Evolutionary conservation across 2,888 invertebrate species (phyloP).

Genomic region (Ormyrus pomaceus): DNA sequence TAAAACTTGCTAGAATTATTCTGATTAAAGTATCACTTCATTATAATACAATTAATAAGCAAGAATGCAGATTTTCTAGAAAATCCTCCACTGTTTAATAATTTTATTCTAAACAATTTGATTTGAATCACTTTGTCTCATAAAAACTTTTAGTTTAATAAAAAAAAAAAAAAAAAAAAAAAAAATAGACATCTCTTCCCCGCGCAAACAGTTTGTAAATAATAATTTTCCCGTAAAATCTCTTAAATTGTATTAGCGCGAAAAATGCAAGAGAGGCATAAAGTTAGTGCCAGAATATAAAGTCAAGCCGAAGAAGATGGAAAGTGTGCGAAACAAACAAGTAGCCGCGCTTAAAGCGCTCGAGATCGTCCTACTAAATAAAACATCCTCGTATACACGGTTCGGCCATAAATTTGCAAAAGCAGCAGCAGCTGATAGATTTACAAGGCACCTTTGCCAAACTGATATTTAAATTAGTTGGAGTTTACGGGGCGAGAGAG

Average conservation of each 20-base stretch:
- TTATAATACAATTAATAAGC: too few relatives aligned
- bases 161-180: slow-evolving; percentile 40
- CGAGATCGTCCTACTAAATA: slow-evolving; percentile 71
- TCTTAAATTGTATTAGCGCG: too few relatives aligned
- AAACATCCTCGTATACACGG: slow-evolving; percentile 68
- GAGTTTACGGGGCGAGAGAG: slow-evolving; percentile 62
- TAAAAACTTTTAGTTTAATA: neutral
- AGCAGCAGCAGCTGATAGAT: slow-evolving; percentile 70
- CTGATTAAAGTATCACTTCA: neutral
- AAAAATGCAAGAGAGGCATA: too few relatives aligned
- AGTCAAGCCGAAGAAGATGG: slow-evolving; percentile 28
- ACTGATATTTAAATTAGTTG: slow-evolving; percentile 76
- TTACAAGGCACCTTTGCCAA: slow-evolving; percentile 73
- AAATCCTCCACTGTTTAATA: too few relatives aligned
- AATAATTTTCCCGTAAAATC: too few relatives aligned
- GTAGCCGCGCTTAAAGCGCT: slow-evolving; percentile 24
- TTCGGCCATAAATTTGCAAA: slow-evolving; percentile 72
- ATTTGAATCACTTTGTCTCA: too few relatives aligned
- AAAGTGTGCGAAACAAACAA: slow-evolving; percentile 51
- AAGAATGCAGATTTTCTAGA: too few relatives aligned
- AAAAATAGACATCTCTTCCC: too few relatives aligned
- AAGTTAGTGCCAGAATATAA: too few relatives aligned
- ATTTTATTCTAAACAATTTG: too few relatives aligned
- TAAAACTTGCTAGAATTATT: too few relatives aligned
- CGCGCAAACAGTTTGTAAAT: too few relatives aligned